Conservation (phyloP, 2,797 vertebrate species). For the Scyliorhinus canicula region DNA sequence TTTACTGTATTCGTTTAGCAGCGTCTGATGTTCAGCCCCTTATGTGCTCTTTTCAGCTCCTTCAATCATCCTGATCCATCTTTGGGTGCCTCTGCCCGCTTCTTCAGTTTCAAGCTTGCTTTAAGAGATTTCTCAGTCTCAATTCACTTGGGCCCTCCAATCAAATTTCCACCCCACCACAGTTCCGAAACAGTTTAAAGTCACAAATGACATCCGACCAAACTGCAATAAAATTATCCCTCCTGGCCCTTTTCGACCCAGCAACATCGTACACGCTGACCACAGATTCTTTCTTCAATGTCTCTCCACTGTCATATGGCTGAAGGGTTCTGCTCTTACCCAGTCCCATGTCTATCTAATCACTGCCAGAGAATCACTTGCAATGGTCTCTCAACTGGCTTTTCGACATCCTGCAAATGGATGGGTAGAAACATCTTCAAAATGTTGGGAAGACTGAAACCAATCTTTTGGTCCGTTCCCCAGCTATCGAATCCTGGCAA, state of each 20-base stretch:
- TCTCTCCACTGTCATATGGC: background rate
- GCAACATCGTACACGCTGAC: background rate
- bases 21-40: background rate
- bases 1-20: background rate
- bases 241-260: no score
- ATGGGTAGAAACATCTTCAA: no score
- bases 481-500: no score
- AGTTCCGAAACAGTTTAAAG: no score
- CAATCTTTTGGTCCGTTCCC: no score
- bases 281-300: background rate
- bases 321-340: background rate
- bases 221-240: no score
- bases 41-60: background rate
- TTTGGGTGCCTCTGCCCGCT: background rate
- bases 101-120: no score
- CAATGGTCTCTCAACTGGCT: background rate
- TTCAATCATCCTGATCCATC: background rate
- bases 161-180: no score
- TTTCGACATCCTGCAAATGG: background rate
- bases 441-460: no score
- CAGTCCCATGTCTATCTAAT: background rate
- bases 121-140: no score
- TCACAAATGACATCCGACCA: no score
- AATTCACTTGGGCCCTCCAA: no score
- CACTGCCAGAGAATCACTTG: background rate